Percentiles rank a stretch among this genome's conserved stretches.
phyloP scores from a whole-genome alignment of 2,888 invertebrate species.

The Drosophila testacea region DNA sequence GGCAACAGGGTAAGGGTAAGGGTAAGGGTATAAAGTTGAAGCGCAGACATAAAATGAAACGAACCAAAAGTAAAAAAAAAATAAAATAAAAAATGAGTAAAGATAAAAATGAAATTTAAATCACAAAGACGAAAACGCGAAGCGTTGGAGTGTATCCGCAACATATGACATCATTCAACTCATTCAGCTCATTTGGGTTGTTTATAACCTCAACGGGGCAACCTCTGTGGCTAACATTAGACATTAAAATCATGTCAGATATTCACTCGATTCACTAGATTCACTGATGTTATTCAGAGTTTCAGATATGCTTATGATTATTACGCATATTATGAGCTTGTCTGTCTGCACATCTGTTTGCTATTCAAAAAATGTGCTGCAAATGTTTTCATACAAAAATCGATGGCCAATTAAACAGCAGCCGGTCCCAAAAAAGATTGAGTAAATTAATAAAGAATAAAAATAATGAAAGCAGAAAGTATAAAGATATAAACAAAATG shows the following conservation, averaged over 20 bases:
- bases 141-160: conserved; percentile 69
- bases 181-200: conserved; percentile 27
- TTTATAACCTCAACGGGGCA: conserved; percentile 26
- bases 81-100: conserved; percentile 30
- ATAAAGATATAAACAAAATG: conserved; percentile 14
- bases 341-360: conserved; percentile 62
- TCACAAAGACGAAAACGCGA: conserved; percentile 50
- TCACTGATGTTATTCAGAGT: conserved; percentile 18
- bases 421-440: conserved; percentile 16
- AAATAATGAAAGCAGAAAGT: not conserved
- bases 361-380: conserved; percentile 30
- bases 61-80: conserved; percentile 21
- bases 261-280: conserved; percentile 8
- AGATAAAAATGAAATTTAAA: conserved; percentile 65
- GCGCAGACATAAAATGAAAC: conserved; percentile 20
- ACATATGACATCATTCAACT: conserved; percentile 69
- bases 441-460: conserved; percentile 23
- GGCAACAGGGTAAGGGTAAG: not conserved
- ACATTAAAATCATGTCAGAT: conserved; percentile 40
- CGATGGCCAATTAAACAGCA: conserved; percentile 54
- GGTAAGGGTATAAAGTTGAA: conserved; percentile 1
- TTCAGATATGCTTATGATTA: conserved; percentile 43
- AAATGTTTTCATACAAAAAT: conserved; percentile 30
- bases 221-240: conserved; percentile 33
- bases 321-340: conserved; percentile 28